phyloP scores from a whole-genome alignment of 2,888 invertebrate species.

The Thumatha senex region DNA sequence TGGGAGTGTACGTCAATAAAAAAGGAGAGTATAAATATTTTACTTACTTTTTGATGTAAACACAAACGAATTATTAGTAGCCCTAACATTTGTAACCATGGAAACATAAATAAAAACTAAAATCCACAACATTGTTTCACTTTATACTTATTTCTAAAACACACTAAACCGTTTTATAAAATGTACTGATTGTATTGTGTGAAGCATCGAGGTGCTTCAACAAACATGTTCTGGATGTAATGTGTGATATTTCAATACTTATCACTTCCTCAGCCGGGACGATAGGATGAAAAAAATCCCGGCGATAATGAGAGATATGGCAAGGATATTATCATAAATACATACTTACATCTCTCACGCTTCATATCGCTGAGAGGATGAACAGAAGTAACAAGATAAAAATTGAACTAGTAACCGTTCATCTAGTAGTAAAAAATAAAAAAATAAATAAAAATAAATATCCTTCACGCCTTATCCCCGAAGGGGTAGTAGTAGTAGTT shows the following conservation, averaged over 20 bases:
- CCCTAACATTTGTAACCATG: conserved; percentile 1
- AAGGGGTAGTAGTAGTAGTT: no score
- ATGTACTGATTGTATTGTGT: neutral
- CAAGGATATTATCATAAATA: neutral
- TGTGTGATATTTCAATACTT: conserved; percentile 1
- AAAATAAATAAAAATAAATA: no score
- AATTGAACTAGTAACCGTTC: no score
- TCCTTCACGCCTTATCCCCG: no score
- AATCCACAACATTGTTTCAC: conserved; percentile 17
- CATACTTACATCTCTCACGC: no score
- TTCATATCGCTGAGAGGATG: no score
- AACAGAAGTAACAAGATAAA: no score
- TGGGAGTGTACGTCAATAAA: no score
- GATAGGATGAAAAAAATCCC: neutral
- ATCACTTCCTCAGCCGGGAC: conserved; percentile 8
- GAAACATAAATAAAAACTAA: conserved; percentile 7
- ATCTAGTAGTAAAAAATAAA: no score
- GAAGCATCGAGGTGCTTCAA: neutral
- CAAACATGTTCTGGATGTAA: neutral
- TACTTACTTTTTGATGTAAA: conserved; percentile 26
- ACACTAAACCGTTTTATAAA: neutral
- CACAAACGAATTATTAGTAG: conserved; percentile 19
- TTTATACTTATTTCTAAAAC: neutral
- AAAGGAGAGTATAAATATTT: no score
- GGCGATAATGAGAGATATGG: neutral